These are phyloP conservation scores for Mus spretus DNA, from an alignment of 2,797 vertebrate genomes.

Conservation along the genomic window DNA sequence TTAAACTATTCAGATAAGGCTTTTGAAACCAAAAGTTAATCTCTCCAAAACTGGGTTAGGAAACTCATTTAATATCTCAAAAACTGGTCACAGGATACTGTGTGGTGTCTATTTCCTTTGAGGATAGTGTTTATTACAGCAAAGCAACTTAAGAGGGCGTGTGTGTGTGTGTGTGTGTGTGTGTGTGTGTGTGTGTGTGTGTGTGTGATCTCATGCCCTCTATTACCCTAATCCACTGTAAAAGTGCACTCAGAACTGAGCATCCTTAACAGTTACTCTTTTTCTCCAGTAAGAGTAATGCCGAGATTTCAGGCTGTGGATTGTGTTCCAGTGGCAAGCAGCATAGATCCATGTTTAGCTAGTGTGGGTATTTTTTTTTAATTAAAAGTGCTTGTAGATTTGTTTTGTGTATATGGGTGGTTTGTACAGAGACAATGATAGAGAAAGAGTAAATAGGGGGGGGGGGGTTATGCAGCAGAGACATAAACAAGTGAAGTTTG, in stretches of 20 bases:
- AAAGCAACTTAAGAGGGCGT: neutral
- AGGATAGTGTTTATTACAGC: neutral
- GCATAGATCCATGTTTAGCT: neutral
- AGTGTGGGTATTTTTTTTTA: neutral
- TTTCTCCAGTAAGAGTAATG: neutral
- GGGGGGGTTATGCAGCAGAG: neutral
- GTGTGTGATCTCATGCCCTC: neutral
- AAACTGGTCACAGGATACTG: neutral
- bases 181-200: neutral
- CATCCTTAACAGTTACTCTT: neutral
- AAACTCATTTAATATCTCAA: conserved; percentile 75
- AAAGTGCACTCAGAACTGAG: neutral
- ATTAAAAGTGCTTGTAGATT: neutral
- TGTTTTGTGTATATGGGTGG: neutral
- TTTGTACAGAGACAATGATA: neutral
- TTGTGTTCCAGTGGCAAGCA: neutral
- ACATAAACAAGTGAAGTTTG: conserved; percentile 4
- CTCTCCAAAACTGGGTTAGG: conserved; percentile 34
- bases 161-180: neutral
- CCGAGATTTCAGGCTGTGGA: neutral
- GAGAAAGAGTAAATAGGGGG: neutral
- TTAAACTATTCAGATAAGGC: conserved; percentile 71
- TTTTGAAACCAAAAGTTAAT: conserved; percentile 62
- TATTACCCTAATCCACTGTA: neutral
- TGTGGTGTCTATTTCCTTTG: neutral